Percentiles rank a stretch among this genome's conserved stretches.
Conservation (phyloP, 2,113 vertebrate species). For the Aspidoscelis tigris region DNA sequence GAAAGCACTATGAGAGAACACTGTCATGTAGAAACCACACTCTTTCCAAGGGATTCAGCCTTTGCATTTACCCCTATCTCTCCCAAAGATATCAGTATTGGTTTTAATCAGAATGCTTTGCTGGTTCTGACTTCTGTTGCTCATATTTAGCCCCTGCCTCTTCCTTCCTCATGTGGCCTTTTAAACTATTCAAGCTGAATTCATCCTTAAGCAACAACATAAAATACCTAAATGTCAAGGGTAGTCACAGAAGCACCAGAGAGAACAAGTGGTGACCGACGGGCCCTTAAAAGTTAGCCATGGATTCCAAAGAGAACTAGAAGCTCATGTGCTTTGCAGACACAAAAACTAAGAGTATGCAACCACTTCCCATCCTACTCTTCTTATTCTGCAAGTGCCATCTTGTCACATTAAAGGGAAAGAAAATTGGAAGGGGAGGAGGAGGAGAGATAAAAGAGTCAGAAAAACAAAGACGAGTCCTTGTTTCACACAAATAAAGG, state of each 20-base stretch:
- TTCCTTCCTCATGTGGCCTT: constrained; percentile 5
- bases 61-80: not conserved
- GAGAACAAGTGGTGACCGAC: not conserved
- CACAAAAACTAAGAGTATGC: not conserved
- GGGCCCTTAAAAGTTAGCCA: not conserved
- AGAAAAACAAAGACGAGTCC: constrained; percentile 29
- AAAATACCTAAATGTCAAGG: constrained; percentile 3
- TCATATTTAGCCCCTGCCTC: not conserved
- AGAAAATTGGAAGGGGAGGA: constrained; percentile 11
- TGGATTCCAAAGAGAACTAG: not conserved
- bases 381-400: constrained; percentile 11
- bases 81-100: not conserved
- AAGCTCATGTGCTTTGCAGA: constrained; percentile 10
- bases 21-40: too few relatives aligned
- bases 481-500: constrained; percentile 22
- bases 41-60: too few relatives aligned
- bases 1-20: too few relatives aligned
- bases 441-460: constrained; percentile 3
- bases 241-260: not conserved
- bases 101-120: not conserved
- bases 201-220: constrained; percentile 2
- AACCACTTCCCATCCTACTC: constrained; percentile 5
- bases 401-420: constrained; percentile 27
- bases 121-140: not conserved
- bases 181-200: not conserved